Percentiles rank a stretch among this genome's conserved stretches.
Evolutionary conservation across 1,140 invertebrate genomes (phyloP).

Genomic region (Eumaeus atala): DNA sequence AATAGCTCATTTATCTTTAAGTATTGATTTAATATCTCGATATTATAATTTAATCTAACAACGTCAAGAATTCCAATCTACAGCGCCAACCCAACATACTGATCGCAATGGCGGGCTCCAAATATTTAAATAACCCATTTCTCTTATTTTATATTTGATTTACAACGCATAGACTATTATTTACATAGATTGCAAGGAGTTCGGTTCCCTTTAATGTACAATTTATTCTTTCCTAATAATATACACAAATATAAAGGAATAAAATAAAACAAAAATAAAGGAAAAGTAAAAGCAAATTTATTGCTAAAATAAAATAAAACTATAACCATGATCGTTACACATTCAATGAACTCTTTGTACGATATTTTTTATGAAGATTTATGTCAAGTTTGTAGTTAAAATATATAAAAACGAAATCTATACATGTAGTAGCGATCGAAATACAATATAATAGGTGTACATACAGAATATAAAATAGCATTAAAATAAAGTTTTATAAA

Average conservation of each 20-base stretch:
- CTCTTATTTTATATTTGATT: slow-evolving; percentile 15
- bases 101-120: background rate
- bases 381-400: slow-evolving; percentile 20
- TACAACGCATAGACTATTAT: slow-evolving; percentile 30
- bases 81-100: background rate
- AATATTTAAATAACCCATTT: background rate
- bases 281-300: slow-evolving; percentile 74
- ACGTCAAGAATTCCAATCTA: slow-evolving; percentile 14
- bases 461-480: slow-evolving; percentile 57
- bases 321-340: slow-evolving; percentile 66
- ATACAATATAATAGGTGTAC: slow-evolving; percentile 39
- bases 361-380: slow-evolving; percentile 34
- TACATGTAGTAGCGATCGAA: slow-evolving; percentile 33
- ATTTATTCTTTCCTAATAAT: slow-evolving; percentile 37
- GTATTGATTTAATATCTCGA: slow-evolving; percentile 27
- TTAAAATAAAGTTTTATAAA: slow-evolving; percentile 70
- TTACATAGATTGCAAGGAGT: slow-evolving; percentile 73
- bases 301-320: slow-evolving; percentile 74
- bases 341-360: slow-evolving; percentile 50
- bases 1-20: slow-evolving; percentile 20
- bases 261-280: slow-evolving; percentile 66
- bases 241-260: slow-evolving; percentile 42
- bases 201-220: slow-evolving; percentile 72
- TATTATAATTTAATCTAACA: slow-evolving; percentile 9
- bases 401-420: slow-evolving; percentile 10